Evolutionary conservation across 2,113 vertebrate genomes (phyloP).

Genomic region (Coptodon bakossiorum): DNA sequence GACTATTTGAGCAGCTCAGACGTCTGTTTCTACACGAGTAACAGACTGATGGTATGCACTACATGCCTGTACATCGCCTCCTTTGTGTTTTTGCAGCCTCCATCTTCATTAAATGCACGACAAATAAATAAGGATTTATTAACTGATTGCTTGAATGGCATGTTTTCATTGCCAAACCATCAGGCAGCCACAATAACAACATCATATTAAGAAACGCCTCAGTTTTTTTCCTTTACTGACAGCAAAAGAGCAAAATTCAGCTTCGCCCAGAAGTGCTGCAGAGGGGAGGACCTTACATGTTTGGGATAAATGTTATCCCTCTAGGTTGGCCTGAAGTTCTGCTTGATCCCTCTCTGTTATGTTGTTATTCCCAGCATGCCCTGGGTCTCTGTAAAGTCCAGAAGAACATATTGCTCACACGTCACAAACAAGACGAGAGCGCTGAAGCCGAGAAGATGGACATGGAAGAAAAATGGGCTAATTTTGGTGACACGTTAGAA

Average conservation of each 20-base stretch:
- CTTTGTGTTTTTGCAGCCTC: conserved; percentile 1
- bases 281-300: not conserved
- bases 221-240: not conserved
- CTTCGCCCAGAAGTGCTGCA: not conserved
- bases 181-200: not conserved
- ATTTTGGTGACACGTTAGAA: not conserved
- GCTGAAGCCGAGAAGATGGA: not conserved
- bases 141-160: not conserved
- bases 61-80: not conserved
- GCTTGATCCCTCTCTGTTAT: not conserved
- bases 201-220: not conserved
- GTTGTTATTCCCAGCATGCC: not conserved
- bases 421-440: not conserved
- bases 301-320: not conserved
- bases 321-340: not conserved
- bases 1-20: not conserved
- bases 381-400: not conserved
- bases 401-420: not conserved
- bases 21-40: not conserved
- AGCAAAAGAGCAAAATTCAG: not conserved
- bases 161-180: not conserved
- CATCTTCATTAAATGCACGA: not conserved
- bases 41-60: not conserved
- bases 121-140: not conserved
- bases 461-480: not conserved